These are phyloP conservation scores for Paguma larvata DNA, from an alignment of 2,797 vertebrate genomes.

Conservation along the genomic window DNA sequence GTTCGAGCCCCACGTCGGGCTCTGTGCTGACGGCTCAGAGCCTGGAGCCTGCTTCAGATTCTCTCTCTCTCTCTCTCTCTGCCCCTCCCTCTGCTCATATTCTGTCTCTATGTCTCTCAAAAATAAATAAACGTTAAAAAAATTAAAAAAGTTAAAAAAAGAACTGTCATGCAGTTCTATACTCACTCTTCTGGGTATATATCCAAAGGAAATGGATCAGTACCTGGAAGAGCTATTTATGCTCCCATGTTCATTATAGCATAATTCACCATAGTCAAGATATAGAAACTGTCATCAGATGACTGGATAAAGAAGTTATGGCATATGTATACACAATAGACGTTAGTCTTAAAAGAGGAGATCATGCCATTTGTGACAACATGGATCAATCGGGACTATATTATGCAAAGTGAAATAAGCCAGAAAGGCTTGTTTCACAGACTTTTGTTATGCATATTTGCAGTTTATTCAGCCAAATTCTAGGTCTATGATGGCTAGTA, in stretches of 20 bases:
- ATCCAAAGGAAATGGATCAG: not conserved
- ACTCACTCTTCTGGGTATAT: not conserved
- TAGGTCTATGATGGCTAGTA: not conserved
- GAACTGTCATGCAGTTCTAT: not conserved
- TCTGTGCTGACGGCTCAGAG: too few species aligned
- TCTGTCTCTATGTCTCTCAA: too few species aligned
- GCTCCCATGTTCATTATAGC: not conserved
- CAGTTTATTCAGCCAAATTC: not conserved
- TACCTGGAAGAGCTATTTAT: not conserved
- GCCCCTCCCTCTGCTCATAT: too few species aligned
- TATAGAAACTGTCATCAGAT: not conserved
- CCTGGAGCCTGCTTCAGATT: too few species aligned
- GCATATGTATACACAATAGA: not conserved
- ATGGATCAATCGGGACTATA: not conserved
- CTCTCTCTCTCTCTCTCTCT: too few species aligned
- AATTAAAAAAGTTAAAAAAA: not conserved
- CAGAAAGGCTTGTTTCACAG: not conserved
- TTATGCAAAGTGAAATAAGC: not conserved
- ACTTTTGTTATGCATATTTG: not conserved
- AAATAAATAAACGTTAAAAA: too few species aligned
- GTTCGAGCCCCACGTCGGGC: too few species aligned
- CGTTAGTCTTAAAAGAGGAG: not conserved
- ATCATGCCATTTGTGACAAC: not conserved
- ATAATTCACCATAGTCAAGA: not conserved
- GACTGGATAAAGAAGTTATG: not conserved